These are phyloP conservation scores for Pogonocherus hispidulus DNA, from an alignment of 2,888 invertebrate genomes.

Conservation along the genomic window DNA sequence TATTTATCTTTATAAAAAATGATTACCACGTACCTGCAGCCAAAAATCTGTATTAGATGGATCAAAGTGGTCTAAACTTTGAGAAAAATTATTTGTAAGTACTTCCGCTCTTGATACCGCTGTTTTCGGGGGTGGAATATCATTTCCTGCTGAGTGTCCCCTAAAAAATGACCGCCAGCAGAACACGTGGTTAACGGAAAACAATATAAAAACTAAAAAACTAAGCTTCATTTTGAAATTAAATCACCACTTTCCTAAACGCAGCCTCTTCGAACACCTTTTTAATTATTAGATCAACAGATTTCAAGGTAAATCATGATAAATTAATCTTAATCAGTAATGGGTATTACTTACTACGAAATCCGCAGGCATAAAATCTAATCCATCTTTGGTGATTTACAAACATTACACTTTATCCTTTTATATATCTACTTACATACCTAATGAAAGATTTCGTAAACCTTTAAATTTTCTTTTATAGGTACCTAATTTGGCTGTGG, in stretches of 20 bases:
- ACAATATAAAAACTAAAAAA: not conserved
- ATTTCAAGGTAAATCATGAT: conserved; percentile 24
- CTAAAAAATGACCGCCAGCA: not conserved
- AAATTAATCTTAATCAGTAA: conserved; percentile 11
- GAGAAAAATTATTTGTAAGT: conserved; percentile 56
- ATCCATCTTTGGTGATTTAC: too few species aligned
- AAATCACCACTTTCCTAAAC: not conserved
- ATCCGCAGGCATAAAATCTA: too few species aligned
- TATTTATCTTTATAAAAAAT: too few species aligned
- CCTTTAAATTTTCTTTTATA: conserved; percentile 21
- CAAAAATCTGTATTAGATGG: conserved; percentile 6
- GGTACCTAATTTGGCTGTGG: too few species aligned
- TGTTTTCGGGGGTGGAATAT: not conserved
- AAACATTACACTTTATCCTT: too few species aligned
- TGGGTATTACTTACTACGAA: not conserved
- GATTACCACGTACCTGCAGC: conserved; percentile 18
- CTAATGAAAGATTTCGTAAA: conserved; percentile 9
- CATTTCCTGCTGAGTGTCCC: not conserved
- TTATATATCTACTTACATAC: too few species aligned
- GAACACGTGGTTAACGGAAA: not conserved
- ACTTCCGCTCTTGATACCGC: not conserved
- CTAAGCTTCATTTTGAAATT: not conserved
- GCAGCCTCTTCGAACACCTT: not conserved
- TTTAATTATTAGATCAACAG: not conserved
- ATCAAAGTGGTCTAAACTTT: conserved; percentile 31